Evolutionary conservation across 1,140 invertebrate species (phyloP).

Genomic region (Elysia chlorotica): DNA sequence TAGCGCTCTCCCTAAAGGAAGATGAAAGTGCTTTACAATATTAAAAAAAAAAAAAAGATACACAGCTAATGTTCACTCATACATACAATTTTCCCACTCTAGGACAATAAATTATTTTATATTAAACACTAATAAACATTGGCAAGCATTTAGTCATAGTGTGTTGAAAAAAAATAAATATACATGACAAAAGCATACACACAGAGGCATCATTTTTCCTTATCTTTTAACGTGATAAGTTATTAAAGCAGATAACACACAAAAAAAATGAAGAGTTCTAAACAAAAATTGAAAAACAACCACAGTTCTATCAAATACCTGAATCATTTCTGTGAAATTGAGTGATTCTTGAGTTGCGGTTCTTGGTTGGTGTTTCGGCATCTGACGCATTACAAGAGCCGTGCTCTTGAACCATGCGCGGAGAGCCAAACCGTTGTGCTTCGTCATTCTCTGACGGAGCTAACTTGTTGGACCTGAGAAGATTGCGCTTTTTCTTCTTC

Average conservation of each 20-base stretch:
- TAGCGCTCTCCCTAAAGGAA: not conserved
- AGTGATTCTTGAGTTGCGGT: not conserved
- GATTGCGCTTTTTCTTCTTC: conserved; percentile 8
- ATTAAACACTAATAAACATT: too few species aligned
- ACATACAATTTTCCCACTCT: too few species aligned
- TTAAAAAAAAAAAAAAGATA: not conserved
- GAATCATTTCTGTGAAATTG: not conserved
- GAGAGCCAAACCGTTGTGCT: not conserved
- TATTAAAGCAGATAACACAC: not conserved
- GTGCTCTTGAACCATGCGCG: not conserved
- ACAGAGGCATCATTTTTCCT: not conserved
- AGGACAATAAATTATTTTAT: too few species aligned
- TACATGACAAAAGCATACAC: too few species aligned
- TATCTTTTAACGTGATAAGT: not conserved
- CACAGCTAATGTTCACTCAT: too few species aligned
- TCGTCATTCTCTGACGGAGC: conserved; percentile 4
- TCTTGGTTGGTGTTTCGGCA: not conserved
- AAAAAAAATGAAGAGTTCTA: not conserved
- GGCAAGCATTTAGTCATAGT: too few species aligned
- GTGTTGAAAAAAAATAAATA: too few species aligned
- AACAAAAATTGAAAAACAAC: not conserved
- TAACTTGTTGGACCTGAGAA: conserved; percentile 6
- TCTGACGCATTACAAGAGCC: not conserved
- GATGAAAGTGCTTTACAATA: not conserved
- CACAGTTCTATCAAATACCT: not conserved